Evolutionary conservation across 2,113 vertebrate genomes (phyloP).

Genomic region (Periophthalmodon schlosseri): DNA sequence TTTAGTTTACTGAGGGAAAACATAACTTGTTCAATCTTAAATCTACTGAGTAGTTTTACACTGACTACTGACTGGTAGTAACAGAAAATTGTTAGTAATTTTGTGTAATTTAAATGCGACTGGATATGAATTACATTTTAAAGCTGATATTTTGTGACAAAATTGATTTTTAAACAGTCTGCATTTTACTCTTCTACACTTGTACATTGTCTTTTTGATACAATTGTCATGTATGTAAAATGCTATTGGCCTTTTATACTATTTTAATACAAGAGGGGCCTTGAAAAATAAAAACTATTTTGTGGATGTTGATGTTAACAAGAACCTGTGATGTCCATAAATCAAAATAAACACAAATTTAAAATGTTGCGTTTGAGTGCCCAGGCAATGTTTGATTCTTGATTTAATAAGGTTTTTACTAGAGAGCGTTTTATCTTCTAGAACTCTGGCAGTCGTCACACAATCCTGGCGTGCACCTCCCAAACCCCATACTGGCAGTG

Average conservation of each 20-base stretch:
- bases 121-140: not conserved
- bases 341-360: not conserved
- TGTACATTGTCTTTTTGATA: not conserved
- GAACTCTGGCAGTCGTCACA: no score
- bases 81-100: not conserved
- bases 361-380: not conserved
- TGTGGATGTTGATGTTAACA: not conserved
- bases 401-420: no score
- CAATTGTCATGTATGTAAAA: not conserved
- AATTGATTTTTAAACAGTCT: not conserved
- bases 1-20: not conserved
- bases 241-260: not conserved
- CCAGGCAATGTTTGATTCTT: no score
- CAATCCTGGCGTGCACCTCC: no score
- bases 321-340: not conserved
- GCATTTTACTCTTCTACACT: not conserved
- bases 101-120: not conserved
- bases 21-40: constrained; percentile 1
- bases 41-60: constrained; percentile 10
- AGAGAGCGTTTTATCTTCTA: no score
- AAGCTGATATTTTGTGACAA: not conserved
- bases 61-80: not conserved
- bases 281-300: not conserved
- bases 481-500: no score
- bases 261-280: not conserved